Evolutionary conservation across 2,888 invertebrate genomes (phyloP).

Genomic region (Trissolcus brochymenae): DNA sequence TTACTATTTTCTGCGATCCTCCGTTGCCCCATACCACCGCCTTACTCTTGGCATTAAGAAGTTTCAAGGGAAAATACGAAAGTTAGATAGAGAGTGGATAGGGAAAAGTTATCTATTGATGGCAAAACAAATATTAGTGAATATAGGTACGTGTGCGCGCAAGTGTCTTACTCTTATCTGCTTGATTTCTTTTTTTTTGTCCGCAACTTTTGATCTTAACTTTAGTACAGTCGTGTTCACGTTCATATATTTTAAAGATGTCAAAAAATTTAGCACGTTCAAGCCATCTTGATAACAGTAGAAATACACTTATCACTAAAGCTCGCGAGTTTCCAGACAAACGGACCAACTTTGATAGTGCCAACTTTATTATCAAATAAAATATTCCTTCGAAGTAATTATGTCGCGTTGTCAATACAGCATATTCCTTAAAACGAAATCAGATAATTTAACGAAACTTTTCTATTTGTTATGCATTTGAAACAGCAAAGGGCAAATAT

Average conservation of each 20-base stretch:
- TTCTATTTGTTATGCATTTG: slow-evolving; percentile 1
- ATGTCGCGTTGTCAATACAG: background rate
- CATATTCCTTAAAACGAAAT: background rate
- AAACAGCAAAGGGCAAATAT: too few relatives aligned
- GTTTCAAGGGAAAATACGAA: slow-evolving; percentile 74
- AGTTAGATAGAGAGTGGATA: slow-evolving; percentile 75
- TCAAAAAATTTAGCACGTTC: slow-evolving; percentile 53
- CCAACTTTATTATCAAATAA: slow-evolving; percentile 54
- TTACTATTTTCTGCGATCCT: slow-evolving; percentile 60
- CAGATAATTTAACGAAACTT: slow-evolving; percentile 20
- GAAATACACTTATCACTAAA: slow-evolving; percentile 48
- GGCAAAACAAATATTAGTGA: slow-evolving; percentile 57
- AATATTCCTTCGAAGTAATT: slow-evolving; percentile 13
- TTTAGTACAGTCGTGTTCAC: slow-evolving; percentile 47
- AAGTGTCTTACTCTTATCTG: slow-evolving; percentile 53
- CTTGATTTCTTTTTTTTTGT: slow-evolving; percentile 53
- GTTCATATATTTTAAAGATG: slow-evolving; percentile 55
- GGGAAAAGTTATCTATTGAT: slow-evolving; percentile 73
- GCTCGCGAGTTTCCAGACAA: slow-evolving; percentile 51
- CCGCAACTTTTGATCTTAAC: slow-evolving; percentile 47
- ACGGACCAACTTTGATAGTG: slow-evolving; percentile 50
- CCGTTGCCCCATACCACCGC: slow-evolving; percentile 42
- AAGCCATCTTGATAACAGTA: slow-evolving; percentile 57
- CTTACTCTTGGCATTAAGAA: slow-evolving; percentile 62
- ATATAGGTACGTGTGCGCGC: slow-evolving; percentile 47